phyloP scores from a whole-genome alignment of 1,140 invertebrate genomes.

The Plutomurus gul region DNA sequence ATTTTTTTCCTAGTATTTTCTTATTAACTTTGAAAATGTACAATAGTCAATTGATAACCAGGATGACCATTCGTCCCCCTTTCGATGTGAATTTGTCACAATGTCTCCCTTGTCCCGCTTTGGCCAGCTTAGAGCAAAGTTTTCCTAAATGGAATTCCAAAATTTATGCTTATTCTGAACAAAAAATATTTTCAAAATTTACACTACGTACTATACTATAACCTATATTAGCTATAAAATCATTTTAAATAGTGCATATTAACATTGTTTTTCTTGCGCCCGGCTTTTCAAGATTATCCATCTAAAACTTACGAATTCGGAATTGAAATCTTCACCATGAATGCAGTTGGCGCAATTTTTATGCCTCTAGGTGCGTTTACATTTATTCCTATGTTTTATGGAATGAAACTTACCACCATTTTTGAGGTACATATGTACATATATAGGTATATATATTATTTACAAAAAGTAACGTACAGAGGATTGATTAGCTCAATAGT shows the following conservation, averaged over 20 bases:
- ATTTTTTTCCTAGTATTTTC: too few species aligned
- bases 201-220: background rate
- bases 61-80: too few species aligned
- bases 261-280: background rate
- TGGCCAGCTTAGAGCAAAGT: too few species aligned
- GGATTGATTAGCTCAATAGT: background rate
- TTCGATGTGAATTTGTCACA: too few species aligned
- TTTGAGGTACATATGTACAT: constrained; percentile 33
- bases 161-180: too few species aligned
- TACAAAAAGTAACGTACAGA: background rate
- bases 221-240: background rate
- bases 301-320: constrained; percentile 31
- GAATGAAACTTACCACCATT: constrained; percentile 39
- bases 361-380: constrained; percentile 34
- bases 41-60: too few species aligned
- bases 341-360: background rate
- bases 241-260: background rate
- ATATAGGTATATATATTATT: background rate
- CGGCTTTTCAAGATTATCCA: constrained; percentile 22
- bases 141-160: too few species aligned
- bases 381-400: constrained; percentile 42
- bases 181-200: too few species aligned
- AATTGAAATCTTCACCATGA: constrained; percentile 36
- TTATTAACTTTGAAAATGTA: too few species aligned
- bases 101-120: too few species aligned